These are phyloP conservation scores for Dorcus hopei DNA, from an alignment of 2,888 invertebrate species.

Conservation along the genomic window DNA sequence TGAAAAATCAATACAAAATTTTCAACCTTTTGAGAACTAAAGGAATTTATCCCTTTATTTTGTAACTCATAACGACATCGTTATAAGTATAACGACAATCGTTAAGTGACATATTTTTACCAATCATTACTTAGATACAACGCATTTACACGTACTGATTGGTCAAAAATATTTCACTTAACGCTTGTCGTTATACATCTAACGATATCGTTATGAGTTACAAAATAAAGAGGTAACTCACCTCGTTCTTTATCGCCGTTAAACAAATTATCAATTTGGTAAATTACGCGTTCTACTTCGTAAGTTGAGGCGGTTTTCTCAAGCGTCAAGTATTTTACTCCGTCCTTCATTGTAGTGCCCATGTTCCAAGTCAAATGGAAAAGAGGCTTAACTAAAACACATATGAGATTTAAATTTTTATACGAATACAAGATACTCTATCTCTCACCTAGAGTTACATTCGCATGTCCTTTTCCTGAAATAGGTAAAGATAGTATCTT, in stretches of 20 bases:
- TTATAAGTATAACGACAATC: too few relatives aligned
- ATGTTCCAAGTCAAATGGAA: slow-evolving; percentile 1
- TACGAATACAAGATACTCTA: neutral
- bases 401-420: neutral
- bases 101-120: too few relatives aligned
- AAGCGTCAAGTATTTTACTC: slow-evolving; percentile 6
- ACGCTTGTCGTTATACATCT: too few relatives aligned
- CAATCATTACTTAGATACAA: too few relatives aligned
- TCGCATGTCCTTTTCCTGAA: slow-evolving; percentile 6
- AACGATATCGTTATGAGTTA: neutral
- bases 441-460: slow-evolving; percentile 9
- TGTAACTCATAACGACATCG: too few relatives aligned
- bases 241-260: slow-evolving; percentile 6
- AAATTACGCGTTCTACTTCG: slow-evolving; percentile 1
- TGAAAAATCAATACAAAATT: too few relatives aligned
- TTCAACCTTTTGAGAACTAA: too few relatives aligned
- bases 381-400: neutral
- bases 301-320: slow-evolving; percentile 1
- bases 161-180: too few relatives aligned
- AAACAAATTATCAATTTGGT: slow-evolving; percentile 12
- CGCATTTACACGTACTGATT: too few relatives aligned
- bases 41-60: too few relatives aligned
- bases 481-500: slow-evolving; percentile 6
- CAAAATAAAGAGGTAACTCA: neutral
- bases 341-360: slow-evolving; percentile 2